Percentiles rank a stretch among this genome's conserved stretches.
Conservation (phyloP, 2,888 invertebrate species). For the Bombylius major region DNA sequence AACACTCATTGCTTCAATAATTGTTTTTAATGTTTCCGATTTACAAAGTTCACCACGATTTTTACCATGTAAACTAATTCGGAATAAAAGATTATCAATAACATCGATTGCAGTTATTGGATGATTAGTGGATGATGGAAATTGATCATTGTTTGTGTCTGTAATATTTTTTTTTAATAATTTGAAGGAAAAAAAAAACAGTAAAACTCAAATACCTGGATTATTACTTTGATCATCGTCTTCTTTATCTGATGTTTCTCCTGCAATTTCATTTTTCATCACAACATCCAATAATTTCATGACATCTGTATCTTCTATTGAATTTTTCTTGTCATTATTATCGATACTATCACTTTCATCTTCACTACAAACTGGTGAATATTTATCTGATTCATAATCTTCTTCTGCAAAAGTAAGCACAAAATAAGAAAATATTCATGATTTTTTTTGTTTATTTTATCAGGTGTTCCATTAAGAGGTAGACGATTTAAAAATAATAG, state of each 20-base stretch:
- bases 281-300: slow-evolving; percentile 30
- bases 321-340: slow-evolving; percentile 14
- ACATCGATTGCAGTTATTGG: slow-evolving; percentile 16
- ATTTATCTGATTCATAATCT: slow-evolving; percentile 25
- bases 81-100: slow-evolving; percentile 31
- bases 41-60: slow-evolving; percentile 30
- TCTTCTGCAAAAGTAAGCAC: slow-evolving; percentile 8
- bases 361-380: slow-evolving; percentile 37
- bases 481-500: background rate
- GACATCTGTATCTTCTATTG: slow-evolving; percentile 23
- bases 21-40: slow-evolving; percentile 28
- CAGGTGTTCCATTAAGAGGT: background rate
- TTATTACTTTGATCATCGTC: slow-evolving; percentile 27
- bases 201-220: background rate
- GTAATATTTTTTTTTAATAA: background rate
- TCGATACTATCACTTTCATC: slow-evolving; percentile 26
- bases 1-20: slow-evolving; percentile 29
- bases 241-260: slow-evolving; percentile 32
- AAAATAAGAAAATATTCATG: background rate
- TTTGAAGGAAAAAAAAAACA: background rate
- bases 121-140: background rate
- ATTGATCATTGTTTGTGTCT: background rate
- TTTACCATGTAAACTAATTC: slow-evolving; percentile 28
- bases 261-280: slow-evolving; percentile 23
- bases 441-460: background rate